These are phyloP conservation scores for Aphidoletes aphidimyza DNA, from an alignment of 2,888 invertebrate genomes.

Conservation along the genomic window DNA sequence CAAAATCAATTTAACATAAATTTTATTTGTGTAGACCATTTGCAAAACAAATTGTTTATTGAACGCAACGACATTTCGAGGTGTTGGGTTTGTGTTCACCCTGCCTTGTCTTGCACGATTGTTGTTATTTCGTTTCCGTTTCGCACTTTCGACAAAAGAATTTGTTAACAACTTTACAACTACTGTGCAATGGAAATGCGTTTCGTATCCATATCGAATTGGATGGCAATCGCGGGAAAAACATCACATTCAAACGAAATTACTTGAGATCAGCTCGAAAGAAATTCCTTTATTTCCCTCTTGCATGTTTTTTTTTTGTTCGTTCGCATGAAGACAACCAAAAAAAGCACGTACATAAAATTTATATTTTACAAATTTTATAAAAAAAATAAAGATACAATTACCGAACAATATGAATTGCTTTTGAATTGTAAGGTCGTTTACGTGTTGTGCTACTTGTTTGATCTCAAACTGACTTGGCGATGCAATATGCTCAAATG, in stretches of 20 bases:
- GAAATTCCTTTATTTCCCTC: not conserved
- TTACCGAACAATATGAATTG: conserved; percentile 3
- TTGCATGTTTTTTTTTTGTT: no score
- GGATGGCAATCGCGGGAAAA: no score
- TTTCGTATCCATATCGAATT: no score
- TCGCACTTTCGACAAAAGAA: not conserved
- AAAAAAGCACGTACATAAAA: not conserved
- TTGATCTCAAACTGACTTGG: not conserved
- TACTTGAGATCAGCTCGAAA: not conserved
- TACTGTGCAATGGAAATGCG: not conserved
- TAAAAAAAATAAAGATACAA: no score
- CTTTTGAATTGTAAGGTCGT: not conserved
- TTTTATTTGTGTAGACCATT: conserved; percentile 38
- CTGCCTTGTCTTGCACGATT: not conserved
- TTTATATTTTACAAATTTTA: not conserved
- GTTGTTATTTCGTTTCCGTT: not conserved
- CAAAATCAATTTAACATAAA: conserved; percentile 30
- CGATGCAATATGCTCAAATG: not conserved
- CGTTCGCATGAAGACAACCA: no score
- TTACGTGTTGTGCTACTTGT: conserved; percentile 7
- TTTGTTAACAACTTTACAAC: conserved; percentile 41
- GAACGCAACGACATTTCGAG: no score
- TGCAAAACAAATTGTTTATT: conserved; percentile 32
- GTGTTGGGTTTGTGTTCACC: not conserved
- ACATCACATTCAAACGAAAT: not conserved